phyloP scores from a whole-genome alignment of 2,888 invertebrate species.

The Agapostemon virescens region DNA sequence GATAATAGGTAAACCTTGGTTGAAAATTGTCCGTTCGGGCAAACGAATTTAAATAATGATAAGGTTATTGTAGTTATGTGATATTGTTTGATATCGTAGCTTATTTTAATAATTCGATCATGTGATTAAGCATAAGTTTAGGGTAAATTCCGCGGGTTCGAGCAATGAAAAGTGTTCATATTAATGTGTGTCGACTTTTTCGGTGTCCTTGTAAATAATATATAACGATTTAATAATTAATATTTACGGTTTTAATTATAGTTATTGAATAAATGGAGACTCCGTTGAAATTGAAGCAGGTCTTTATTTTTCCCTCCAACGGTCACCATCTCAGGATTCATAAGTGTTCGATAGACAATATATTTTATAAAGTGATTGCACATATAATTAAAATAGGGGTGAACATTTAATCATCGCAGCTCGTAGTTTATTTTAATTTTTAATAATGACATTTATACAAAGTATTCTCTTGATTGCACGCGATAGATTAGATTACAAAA shows the following conservation, averaged over 20 bases:
- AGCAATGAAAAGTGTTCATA: slow-evolving; percentile 9
- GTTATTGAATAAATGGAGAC: background rate
- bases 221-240: background rate
- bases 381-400: background rate
- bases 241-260: slow-evolving; percentile 1
- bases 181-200: background rate
- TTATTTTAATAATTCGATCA: background rate
- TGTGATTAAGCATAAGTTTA: slow-evolving; percentile 4
- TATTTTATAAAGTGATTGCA: background rate
- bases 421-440: slow-evolving; percentile 1
- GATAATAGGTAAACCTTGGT: background rate
- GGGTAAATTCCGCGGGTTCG: background rate
- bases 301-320: background rate
- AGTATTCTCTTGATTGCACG: slow-evolving; percentile 22
- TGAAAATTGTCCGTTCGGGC: background rate
- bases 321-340: background rate
- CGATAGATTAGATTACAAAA: slow-evolving; percentile 18
- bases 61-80: background rate
- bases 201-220: slow-evolving; percentile 7
- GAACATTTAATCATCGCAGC: background rate
- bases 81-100: slow-evolving; percentile 9
- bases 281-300: slow-evolving; percentile 1
- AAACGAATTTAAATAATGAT: slow-evolving; percentile 3
- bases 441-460: slow-evolving; percentile 36
- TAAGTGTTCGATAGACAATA: background rate